These are phyloP conservation scores for Dolichomitus sp. DNA, from an alignment of 2,888 invertebrate species.

Conservation along the genomic window DNA sequence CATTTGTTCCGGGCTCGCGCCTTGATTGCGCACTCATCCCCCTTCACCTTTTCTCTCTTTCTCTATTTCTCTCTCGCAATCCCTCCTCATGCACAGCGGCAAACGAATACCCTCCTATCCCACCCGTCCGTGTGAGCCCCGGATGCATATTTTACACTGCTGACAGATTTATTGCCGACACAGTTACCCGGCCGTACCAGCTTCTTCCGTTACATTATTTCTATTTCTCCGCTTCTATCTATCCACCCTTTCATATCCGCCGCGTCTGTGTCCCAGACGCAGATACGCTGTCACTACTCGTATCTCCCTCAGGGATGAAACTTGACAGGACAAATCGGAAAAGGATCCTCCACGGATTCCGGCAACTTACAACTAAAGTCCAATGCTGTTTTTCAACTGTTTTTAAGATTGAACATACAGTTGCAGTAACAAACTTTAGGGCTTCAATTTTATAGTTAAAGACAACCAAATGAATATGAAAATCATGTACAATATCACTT, in stretches of 20 bases:
- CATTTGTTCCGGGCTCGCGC: constrained; percentile 82
- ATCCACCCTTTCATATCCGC: constrained; percentile 55
- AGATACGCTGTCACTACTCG: constrained; percentile 45
- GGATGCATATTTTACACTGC: constrained; percentile 82
- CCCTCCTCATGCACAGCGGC: constrained; percentile 50
- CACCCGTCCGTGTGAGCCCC: constrained; percentile 62
- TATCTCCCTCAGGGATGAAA: constrained; percentile 34
- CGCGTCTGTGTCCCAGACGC: constrained; percentile 21
- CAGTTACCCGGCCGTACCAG: constrained; percentile 76
- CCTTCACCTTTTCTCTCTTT: constrained; percentile 69
- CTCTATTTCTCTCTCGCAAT: constrained; percentile 64
- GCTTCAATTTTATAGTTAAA: background rate
- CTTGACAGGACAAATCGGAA: constrained; percentile 16
- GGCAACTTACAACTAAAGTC: background rate
- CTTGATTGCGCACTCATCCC: constrained; percentile 79
- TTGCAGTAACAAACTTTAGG: background rate
- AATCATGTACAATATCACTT: background rate
- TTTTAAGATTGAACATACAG: background rate
- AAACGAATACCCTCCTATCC: constrained; percentile 31
- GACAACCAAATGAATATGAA: background rate
- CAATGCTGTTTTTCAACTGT: background rate
- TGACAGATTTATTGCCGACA: constrained; percentile 83
- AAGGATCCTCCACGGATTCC: constrained; percentile 49
- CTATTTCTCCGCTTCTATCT: constrained; percentile 66
- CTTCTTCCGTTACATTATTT: constrained; percentile 77